Base-by-base conservation (phyloP, 2,113 vertebrate genomes). In the Bambusicola thoracicus region DNA sequence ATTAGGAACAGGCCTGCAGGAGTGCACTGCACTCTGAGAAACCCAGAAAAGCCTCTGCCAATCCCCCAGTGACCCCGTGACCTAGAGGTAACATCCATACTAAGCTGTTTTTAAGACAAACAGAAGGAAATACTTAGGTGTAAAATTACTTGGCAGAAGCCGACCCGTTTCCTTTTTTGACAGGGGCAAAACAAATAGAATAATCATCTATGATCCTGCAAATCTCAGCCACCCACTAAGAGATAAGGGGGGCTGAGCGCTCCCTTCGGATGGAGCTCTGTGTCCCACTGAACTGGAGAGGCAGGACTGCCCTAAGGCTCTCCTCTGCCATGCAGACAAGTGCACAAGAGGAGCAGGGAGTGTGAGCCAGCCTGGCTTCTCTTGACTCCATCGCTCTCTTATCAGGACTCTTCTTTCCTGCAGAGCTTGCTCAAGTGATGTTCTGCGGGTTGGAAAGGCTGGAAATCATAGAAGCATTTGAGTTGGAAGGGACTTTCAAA, bases 121-220 rank as follows among this genome's bases (percentile, higher is more conserved):
- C 89, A 96, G 93, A 95, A 96, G 87, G 94, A 96, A 97, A 97
- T 94, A 88, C 92, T 94, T 95, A 63, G 70, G 95, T 93, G 95
- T 97, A 94, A 95, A 95, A 88, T 96, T 89, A 96, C 96, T 96
- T 96, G 94, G 95, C 96, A 95, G 74, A 90, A 76, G 87, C 49
- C 1, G 2, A 56, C 70, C 77, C 13, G 2, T 82, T 95, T 95
- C 92, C 93, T 78, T 70, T 90, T 89, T 75, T 73, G 92, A 92
- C 63, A 69, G 90, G 90, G 89, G 83, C 91, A 96, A 91, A 95
- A 94, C 88, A 95, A 96, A 96, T 79, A 91, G 69, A 78, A 66
- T 56, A 74, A 86, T 81, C 59, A 56, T 76, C 91, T 20, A 7
- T 27, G 69, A 84, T 69, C 81, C 86, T 92, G 53, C 91, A 89